Evolutionary conservation across 2,888 invertebrate genomes (phyloP), one percentile per base, ranked within the genome.

Genomic region (Ennomos erosarius): DNA sequence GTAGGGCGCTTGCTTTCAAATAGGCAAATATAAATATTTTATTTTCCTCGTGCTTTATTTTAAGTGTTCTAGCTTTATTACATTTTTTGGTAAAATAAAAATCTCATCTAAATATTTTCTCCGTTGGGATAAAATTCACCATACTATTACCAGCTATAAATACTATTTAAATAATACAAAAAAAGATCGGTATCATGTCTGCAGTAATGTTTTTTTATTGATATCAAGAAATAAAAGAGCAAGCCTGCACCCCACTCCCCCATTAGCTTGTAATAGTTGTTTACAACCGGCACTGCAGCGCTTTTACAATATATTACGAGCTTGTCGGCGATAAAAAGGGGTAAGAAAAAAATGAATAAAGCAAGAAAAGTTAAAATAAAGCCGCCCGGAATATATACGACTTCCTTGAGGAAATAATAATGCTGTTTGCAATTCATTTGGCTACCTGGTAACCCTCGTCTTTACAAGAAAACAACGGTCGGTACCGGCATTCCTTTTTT

Each of bases 351-450:
- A 89, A 89, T 85, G 85, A 88, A 87, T 84, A 84, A 90, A 87
- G 82, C 84, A 86, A 83, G 78, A 88, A 88, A 88, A 84, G 88
- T 84, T 90, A 90, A 92, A 91, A 90, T 90, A 91, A 90, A 91
- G 82, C 85, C 90, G 84, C 81, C 81, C 74, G 82, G 88, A 88
- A 92, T 93, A 92, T 92, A 90, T 92, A 93, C 87, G 92, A 91
- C 92, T 93, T 93, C 92, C 92, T 88, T 75, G 76, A 91, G 91
- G 92, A 91, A 92, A 92, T 92, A 93, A 93, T 92, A 92, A 92
- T 90, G 88, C 91, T 92, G 93, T 92, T 93, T 93, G 91, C 92
- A 92, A 93, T 93, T 93, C 93, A 93, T 93, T 93, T 93, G 79
- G 82, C 87, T 91, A 92, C 92, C 91, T 91, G 91, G 86, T 84